Conservation (phyloP, 2,113 vertebrate species). For the Amazona vittata region DNA sequence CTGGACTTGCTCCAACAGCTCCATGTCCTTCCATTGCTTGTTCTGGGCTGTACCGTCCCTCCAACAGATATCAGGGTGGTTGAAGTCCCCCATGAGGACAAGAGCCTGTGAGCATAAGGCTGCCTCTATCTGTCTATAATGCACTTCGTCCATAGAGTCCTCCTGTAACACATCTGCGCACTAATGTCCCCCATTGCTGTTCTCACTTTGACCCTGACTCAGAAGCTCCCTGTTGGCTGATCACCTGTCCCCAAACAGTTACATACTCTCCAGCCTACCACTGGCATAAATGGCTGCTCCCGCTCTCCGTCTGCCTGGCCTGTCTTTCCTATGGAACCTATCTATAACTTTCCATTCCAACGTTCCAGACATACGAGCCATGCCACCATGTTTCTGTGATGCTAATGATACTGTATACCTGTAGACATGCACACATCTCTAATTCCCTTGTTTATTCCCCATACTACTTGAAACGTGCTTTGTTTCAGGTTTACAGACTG, state of each 20-base stretch:
- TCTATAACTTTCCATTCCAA: background rate
- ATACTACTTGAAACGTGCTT: background rate
- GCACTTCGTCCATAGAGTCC: background rate
- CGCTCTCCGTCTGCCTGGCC: background rate
- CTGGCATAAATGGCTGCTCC: background rate
- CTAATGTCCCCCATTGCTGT: background rate
- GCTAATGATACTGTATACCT: background rate
- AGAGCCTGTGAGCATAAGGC: background rate
- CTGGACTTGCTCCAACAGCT: background rate
- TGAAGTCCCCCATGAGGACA: background rate
- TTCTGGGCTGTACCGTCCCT: background rate
- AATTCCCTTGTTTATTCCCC: background rate
- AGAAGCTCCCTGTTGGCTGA: background rate
- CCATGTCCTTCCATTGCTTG: background rate
- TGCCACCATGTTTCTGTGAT: background rate
- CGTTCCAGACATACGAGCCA: background rate
- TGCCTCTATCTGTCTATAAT: background rate
- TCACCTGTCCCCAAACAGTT: background rate
- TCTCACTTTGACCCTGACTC: background rate
- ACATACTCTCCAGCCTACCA: background rate
- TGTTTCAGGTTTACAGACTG: slow-evolving; percentile 1
- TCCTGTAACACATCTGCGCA: background rate
- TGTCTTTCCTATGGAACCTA: background rate
- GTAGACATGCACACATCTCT: background rate
- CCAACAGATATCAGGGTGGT: background rate